Conservation (phyloP, 2,888 invertebrate species). For the Amphipoea oculea region DNA sequence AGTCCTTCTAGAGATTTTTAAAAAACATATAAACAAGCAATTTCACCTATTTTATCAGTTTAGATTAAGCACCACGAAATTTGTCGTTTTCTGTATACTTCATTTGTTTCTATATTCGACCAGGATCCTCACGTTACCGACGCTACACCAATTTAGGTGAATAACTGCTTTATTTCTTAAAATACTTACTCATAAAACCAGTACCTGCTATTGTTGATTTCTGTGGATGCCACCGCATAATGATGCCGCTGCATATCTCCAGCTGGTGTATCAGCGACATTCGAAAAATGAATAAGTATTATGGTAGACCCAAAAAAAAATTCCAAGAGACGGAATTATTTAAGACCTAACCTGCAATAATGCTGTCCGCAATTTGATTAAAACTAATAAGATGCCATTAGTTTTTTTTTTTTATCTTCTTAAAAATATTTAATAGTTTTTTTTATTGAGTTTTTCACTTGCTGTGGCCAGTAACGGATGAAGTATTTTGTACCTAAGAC, state of each 20-base stretch:
- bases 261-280: background rate
- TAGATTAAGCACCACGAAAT: too few species aligned
- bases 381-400: background rate
- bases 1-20: background rate
- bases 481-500: background rate
- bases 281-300: background rate
- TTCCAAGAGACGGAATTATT: background rate
- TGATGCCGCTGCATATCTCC: background rate
- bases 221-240: too few species aligned
- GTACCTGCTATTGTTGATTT: background rate
- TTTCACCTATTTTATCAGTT: too few species aligned
- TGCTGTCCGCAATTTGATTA: background rate
- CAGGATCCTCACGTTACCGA: background rate
- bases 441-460: background rate
- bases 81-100: too few species aligned
- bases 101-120: background rate
- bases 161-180: background rate
- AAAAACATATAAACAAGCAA: background rate
- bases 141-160: background rate
- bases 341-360: background rate
- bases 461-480: background rate
- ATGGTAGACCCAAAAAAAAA: background rate
- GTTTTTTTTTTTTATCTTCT: background rate
- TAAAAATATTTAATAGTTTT: background rate
- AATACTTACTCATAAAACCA: background rate